Evolutionary conservation across 2,797 vertebrate species (phyloP), one percentile per base, ranked within the genome.

Genomic region (Peromyscus eremicus): DNA sequence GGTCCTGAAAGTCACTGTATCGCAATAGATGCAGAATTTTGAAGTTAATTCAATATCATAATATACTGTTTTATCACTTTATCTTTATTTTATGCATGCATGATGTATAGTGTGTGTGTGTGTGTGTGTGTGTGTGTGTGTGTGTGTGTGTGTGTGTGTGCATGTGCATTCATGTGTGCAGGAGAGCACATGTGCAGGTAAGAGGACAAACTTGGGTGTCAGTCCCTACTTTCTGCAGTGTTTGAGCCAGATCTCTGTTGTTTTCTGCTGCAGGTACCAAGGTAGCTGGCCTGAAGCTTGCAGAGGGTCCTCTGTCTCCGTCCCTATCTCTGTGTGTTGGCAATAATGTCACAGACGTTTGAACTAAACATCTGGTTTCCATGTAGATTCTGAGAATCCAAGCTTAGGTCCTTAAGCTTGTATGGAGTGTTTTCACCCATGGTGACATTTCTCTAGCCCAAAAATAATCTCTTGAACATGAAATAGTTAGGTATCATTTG

Each of bases 401-500:
- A 52, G 10, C 62, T 85, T 10, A 68, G 32, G 1, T 68, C 1
- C 11, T 34, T 2, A 5, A 21, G 76, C 49, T 25, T 23, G 0
- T 1, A n/a, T 25, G 37, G 6, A 85, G 66, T 10, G 12, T 49
- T 85, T 68, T 49, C 32, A 16, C 11, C 19, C 21, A 9, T 25
- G 43, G 6, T 49, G 6, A 23, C 34, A 52, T 68, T 66, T 85
- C 64, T 68, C 29, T 3, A 68, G 46, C 2, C 43, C 10, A 21
- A 82, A 92, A 95, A 84, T 64, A n/a, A 0, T 46, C 27, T 84
- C 34, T 66, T 60, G 91, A 29, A 13, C 1, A 76, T 2, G 87
- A 49, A 83, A 57, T 71, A 93, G 0, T 52, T 14, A 52, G 52
- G 66, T 95, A 55, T 92, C 85, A 94, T 12, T 97, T 71, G 68